Conservation (phyloP, 2,797 vertebrate genomes). For the Alca torda region DNA sequence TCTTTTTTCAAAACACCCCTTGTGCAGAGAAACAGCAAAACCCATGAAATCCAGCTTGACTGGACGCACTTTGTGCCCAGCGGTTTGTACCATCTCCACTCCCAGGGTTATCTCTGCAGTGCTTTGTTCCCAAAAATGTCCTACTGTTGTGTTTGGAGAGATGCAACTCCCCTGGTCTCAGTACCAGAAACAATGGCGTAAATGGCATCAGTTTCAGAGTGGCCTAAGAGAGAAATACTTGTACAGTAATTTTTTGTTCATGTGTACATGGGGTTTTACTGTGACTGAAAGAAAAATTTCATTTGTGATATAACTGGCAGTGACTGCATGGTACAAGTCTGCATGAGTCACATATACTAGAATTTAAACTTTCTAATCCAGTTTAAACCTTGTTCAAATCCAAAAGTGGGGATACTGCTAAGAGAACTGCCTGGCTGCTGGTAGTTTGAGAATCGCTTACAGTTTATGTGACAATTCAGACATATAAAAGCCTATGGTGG, state of each 20-base stretch:
- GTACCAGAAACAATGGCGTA: neutral
- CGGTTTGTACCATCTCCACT: neutral
- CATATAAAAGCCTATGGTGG: neutral
- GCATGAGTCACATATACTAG: neutral
- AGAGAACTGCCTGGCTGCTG: neutral
- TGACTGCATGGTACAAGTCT: neutral
- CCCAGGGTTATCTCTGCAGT: neutral
- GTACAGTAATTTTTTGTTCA: neutral
- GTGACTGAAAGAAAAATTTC: neutral
- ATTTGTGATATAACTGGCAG: neutral
- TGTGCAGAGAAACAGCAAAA: neutral
- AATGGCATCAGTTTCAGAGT: neutral
- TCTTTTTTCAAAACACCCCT: neutral
- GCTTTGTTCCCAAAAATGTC: neutral
- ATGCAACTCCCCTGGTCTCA: neutral
- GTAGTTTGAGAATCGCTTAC: neutral
- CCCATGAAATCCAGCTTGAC: neutral
- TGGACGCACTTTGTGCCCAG: neutral
- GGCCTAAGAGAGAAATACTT: neutral
- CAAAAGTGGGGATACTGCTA: neutral
- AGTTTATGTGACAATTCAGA: neutral
- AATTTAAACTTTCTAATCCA: neutral
- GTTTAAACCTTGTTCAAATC: neutral
- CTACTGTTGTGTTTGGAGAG: neutral
- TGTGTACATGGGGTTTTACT: neutral